Evolutionary conservation across 1,140 invertebrate species (phyloP).

Genomic region (Macrotrachela quadricornifera): DNA sequence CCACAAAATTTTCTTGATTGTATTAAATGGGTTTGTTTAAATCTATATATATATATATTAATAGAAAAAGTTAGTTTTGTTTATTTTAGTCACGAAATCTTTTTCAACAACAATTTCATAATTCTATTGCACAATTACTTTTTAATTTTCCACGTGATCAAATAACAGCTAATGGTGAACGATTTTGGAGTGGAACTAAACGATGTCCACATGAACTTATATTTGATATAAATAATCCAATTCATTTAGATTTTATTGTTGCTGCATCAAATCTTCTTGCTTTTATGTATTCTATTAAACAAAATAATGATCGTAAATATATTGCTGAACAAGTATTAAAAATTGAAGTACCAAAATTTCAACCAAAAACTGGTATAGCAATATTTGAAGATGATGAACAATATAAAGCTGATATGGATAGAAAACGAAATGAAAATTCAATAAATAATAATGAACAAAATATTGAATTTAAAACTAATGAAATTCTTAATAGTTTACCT

Average conservation of each 20-base stretch:
- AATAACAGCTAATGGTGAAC: slow-evolving; percentile 55
- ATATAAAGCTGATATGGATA: no score
- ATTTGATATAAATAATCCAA: slow-evolving; percentile 32
- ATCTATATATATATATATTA: slow-evolving; percentile 20
- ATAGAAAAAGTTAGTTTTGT: slow-evolving; percentile 18
- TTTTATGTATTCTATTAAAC: slow-evolving; percentile 56
- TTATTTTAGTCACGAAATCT: slow-evolving; percentile 20
- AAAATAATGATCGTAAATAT: neutral
- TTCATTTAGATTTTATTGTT: slow-evolving; percentile 70
- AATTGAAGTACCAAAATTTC: slow-evolving; percentile 55
- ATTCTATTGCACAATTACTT: slow-evolving; percentile 82
- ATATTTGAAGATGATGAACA: slow-evolving; percentile 75
- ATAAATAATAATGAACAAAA: neutral
- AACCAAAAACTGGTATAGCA: slow-evolving; percentile 71
- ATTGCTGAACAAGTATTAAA: neutral
- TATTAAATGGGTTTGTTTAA: slow-evolving; percentile 64
- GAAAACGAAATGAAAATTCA: slow-evolving; percentile 4
- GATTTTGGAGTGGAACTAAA: slow-evolving; percentile 98
- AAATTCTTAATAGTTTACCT: neutral
- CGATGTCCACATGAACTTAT: slow-evolving; percentile 58
- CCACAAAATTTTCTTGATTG: slow-evolving; percentile 64
- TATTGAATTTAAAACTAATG: neutral
- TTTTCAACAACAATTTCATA: slow-evolving; percentile 75
- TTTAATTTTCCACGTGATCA: slow-evolving; percentile 92
- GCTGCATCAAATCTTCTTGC: slow-evolving; percentile 79